Evolutionary conservation across 2,888 invertebrate species (phyloP).

Genomic region (Fragum whitleyi): DNA sequence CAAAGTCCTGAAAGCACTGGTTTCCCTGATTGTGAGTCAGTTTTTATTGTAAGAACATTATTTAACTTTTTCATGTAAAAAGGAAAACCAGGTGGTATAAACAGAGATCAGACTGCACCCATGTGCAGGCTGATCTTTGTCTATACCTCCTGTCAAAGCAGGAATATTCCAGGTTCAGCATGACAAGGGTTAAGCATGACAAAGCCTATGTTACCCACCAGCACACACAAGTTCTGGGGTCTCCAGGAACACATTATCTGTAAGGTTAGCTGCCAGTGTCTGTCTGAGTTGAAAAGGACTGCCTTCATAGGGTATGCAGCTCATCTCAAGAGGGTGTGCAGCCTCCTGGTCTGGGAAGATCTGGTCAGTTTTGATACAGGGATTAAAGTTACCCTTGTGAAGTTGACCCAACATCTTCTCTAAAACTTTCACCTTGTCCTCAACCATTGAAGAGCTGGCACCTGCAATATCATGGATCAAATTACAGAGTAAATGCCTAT

Average conservation of each 20-base stretch:
- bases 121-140: too few species aligned
- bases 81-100: too few species aligned
- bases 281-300: conserved; percentile 67
- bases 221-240: conserved; percentile 63
- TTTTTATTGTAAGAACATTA: too few species aligned
- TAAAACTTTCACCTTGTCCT: conserved; percentile 72
- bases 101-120: too few species aligned
- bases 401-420: conserved; percentile 78
- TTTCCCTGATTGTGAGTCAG: too few species aligned
- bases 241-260: conserved; percentile 57
- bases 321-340: conserved; percentile 74
- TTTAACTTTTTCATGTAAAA: too few species aligned
- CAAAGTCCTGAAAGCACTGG: too few species aligned
- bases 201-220: too few species aligned
- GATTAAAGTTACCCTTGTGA: conserved; percentile 78
- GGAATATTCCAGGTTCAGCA: too few species aligned
- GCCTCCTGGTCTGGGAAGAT: conserved; percentile 65
- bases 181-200: too few species aligned
- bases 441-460: conserved; percentile 79
- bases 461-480: conserved; percentile 62
- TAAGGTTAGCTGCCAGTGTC: conserved; percentile 42
- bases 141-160: too few species aligned
- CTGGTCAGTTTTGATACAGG: conserved; percentile 64
- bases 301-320: conserved; percentile 75
- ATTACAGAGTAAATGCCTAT: too few species aligned